phyloP scores from a whole-genome alignment of 2,113 vertebrate genomes.

The Chloropsis cyanopogon region DNA sequence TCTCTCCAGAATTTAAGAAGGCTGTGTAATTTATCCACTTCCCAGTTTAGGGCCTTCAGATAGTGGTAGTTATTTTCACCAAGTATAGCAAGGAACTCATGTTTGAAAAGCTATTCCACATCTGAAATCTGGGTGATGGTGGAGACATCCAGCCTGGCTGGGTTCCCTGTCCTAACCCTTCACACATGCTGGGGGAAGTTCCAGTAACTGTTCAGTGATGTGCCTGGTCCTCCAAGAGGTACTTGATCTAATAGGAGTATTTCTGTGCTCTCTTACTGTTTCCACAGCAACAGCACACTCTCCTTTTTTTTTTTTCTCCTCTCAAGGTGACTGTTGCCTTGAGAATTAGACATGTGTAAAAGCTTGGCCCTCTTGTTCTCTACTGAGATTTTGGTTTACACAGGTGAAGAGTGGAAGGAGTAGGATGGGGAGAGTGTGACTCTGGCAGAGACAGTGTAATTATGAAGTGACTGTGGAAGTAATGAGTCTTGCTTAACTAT shows the following conservation, averaged over 20 bases:
- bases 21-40: neutral
- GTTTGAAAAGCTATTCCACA: neutral
- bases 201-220: neutral
- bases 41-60: neutral
- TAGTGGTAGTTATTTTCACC: neutral
- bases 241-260: neutral
- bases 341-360: neutral
- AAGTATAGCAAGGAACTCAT: neutral
- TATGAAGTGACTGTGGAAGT: neutral
- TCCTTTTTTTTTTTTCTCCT: no score
- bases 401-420: neutral
- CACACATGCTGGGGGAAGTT: neutral
- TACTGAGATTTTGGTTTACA: neutral
- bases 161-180: neutral
- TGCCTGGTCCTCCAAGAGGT: neutral
- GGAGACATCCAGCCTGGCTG: neutral
- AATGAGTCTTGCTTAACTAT: neutral
- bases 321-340: neutral
- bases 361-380: neutral
- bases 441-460: neutral
- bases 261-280: neutral
- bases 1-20: neutral
- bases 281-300: slow-evolving; percentile 17
- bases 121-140: neutral
- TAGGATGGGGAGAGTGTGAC: neutral